Percentiles rank a stretch among this genome's conserved stretches.
Evolutionary conservation across 2,888 invertebrate species (phyloP).

Genomic region (Mechanitis messenoides): DNA sequence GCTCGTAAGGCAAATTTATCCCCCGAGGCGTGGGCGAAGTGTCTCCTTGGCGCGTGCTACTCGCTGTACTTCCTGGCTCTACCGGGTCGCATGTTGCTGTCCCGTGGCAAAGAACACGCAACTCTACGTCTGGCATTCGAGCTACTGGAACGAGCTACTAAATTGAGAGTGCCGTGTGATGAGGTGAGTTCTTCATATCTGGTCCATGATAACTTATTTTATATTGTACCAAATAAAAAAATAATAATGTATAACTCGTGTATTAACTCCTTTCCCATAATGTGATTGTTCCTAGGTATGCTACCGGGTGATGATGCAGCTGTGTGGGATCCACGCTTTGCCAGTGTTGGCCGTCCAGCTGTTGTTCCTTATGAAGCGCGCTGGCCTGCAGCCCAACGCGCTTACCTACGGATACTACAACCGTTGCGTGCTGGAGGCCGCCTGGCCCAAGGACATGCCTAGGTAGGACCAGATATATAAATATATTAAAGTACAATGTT

Average conservation of each 20-base stretch:
- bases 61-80: slow-evolving; percentile 97
- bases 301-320: slow-evolving; percentile 98
- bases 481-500: neutral
- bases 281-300: slow-evolving; percentile 80
- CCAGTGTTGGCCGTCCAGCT: slow-evolving; percentile 96
- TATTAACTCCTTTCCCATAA: no score
- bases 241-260: no score
- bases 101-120: slow-evolving; percentile 84
- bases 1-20: slow-evolving; percentile 78
- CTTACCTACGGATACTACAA: slow-evolving; percentile 94
- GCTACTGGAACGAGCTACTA: slow-evolving; percentile 90
- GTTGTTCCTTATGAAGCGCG: slow-evolving; percentile 92
- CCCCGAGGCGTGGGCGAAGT: slow-evolving; percentile 95
- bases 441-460: slow-evolving; percentile 92
- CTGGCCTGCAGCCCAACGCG: slow-evolving; percentile 96
- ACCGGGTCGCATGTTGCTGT: slow-evolving; percentile 87
- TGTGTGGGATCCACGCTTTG: slow-evolving; percentile 95
- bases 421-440: slow-evolving; percentile 92
- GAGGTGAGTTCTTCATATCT: slow-evolving; percentile 76
- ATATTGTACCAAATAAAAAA: no score
- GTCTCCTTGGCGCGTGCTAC: slow-evolving; percentile 90
- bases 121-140: slow-evolving; percentile 89
- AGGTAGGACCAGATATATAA: slow-evolving; percentile 49
- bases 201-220: neutral
- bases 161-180: slow-evolving; percentile 90